phyloP scores from a whole-genome alignment of 2,113 vertebrate genomes.

The Tetrax tetrax region DNA sequence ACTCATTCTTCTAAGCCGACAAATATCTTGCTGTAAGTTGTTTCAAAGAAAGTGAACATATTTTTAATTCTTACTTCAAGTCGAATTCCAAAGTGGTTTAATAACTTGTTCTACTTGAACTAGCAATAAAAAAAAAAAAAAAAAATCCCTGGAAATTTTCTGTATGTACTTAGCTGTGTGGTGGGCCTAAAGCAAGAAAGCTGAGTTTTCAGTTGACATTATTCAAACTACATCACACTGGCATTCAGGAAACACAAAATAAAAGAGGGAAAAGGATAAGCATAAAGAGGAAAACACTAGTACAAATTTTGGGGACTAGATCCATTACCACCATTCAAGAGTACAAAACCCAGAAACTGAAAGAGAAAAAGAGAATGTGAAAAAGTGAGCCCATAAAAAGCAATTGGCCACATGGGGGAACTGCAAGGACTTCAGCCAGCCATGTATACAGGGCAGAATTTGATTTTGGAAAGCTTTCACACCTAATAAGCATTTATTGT shows the following conservation, averaged over 20 bases:
- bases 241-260: not conserved
- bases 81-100: not conserved
- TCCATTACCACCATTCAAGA: not conserved
- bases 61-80: not conserved
- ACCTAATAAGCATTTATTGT: not conserved
- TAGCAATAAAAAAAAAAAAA: not conserved
- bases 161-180: not conserved
- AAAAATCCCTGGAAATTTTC: not conserved
- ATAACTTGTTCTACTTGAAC: not conserved
- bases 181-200: not conserved
- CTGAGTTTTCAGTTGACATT: not conserved
- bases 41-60: not conserved
- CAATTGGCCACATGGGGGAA: not conserved
- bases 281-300: not conserved
- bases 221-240: not conserved
- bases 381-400: not conserved
- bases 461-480: not conserved
- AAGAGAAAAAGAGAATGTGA: not conserved
- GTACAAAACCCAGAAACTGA: not conserved
- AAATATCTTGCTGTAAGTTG: not conserved
- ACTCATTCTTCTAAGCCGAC: not conserved
- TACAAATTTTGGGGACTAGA: not conserved
- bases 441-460: rapidly evolving
- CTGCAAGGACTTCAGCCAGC: not conserved
- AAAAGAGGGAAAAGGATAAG: not conserved